Conservation (phyloP, 2,113 vertebrate genomes). For the Aphyosemion australe region DNA sequence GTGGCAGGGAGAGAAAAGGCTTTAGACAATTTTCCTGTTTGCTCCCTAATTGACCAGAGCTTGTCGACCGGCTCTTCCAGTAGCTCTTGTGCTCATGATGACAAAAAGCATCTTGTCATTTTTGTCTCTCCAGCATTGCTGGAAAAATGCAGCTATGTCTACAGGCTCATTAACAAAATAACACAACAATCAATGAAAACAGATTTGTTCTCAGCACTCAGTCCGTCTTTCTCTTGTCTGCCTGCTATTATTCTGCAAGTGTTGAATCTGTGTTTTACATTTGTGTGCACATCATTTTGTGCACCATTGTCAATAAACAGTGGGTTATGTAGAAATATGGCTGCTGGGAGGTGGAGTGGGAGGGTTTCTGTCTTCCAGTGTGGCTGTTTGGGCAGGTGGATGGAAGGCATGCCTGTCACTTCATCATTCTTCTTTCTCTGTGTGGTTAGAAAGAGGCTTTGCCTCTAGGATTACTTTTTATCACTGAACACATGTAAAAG, state of each 20-base stretch:
- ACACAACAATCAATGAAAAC: conserved; percentile 65
- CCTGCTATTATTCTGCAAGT: conserved; percentile 45
- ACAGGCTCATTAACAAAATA: conserved; percentile 70
- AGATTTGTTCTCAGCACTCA: conserved; percentile 30
- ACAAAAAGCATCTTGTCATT: conserved; percentile 35
- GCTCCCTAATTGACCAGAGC: conserved; percentile 7
- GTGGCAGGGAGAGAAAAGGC: too few species aligned
- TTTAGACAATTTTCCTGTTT: background rate
- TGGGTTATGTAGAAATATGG: conserved; percentile 57
- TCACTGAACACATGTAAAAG: conserved; percentile 39
- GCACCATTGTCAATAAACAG: conserved; percentile 40
- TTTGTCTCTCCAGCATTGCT: conserved; percentile 19
- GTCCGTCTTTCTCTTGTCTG: conserved; percentile 10
- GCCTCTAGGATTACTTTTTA: conserved; percentile 32
- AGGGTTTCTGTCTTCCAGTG: conserved; percentile 12
- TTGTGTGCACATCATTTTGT: conserved; percentile 47
- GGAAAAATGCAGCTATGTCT: conserved; percentile 63
- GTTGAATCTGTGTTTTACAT: conserved; percentile 44
- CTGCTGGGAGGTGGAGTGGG: conserved; percentile 19
- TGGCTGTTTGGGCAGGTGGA: conserved; percentile 15
- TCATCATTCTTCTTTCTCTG: conserved; percentile 4
- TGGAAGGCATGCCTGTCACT: conserved; percentile 28
- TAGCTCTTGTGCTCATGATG: conserved; percentile 23
- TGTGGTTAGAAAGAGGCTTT: conserved; percentile 16
- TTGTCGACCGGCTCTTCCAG: conserved; percentile 5